Evolutionary conservation across 2,888 invertebrate genomes (phyloP).

Genomic region (Byasa hedistus): DNA sequence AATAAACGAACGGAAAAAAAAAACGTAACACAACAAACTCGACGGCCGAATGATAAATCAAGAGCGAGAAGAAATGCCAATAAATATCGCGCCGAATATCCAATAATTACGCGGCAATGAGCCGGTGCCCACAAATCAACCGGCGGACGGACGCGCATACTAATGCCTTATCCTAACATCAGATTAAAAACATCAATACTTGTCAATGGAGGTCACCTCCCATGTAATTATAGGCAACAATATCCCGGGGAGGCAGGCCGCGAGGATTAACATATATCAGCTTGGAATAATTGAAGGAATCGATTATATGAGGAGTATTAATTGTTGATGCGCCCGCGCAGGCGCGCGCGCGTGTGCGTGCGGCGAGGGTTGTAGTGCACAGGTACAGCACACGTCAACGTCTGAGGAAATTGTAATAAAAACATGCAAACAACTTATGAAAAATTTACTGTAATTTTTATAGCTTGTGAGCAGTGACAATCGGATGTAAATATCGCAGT

Average conservation of each 20-base stretch:
- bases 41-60: conserved; percentile 73
- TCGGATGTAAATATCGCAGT: too few relatives aligned
- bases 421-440: too few relatives aligned
- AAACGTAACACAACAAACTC: conserved; percentile 42
- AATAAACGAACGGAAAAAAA: conserved; percentile 63
- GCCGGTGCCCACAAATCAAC: conserved; percentile 75
- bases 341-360: conserved; percentile 10
- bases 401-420: too few relatives aligned
- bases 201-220: conserved; percentile 78
- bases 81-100: conserved; percentile 75
- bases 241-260: conserved; percentile 73
- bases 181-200: conserved; percentile 80
- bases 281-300: conserved; percentile 78
- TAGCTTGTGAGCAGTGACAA: too few relatives aligned
- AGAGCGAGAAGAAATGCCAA: conserved; percentile 73
- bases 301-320: conserved; percentile 79
- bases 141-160: conserved; percentile 69
- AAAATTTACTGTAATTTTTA: too few relatives aligned
- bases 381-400: too few relatives aligned
- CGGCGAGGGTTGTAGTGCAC: neutral
- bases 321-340: conserved; percentile 76
- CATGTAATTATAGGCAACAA: conserved; percentile 78
- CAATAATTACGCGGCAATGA: conserved; percentile 78
- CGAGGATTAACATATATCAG: conserved; percentile 78
- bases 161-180: conserved; percentile 79